Percentiles rank a stretch among this genome's conserved stretches.
Evolutionary conservation across 2,888 invertebrate species (phyloP).

Genomic region (Eupithecia centaureata): DNA sequence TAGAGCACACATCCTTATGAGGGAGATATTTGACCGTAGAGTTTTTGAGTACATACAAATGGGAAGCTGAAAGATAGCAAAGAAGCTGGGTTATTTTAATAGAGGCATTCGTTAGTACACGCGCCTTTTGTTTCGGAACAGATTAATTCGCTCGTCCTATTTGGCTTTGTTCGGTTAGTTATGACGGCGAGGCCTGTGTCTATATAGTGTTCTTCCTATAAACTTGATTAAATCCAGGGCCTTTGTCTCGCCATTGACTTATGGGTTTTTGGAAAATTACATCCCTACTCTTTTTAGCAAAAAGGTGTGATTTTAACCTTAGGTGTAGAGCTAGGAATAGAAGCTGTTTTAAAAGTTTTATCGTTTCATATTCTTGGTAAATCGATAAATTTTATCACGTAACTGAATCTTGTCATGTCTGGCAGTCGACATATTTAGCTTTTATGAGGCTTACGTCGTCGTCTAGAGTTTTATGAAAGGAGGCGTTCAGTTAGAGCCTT

Average conservation of each 20-base stretch:
- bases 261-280: background rate
- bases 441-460: constrained; percentile 45
- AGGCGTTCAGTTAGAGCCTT: constrained; percentile 55
- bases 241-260: constrained; percentile 8
- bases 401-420: constrained; percentile 30
- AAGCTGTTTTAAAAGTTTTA: background rate
- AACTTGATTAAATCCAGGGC: constrained; percentile 11
- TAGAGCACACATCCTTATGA: too few relatives aligned
- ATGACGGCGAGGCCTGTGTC: constrained; percentile 11
- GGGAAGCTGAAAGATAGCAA: constrained; percentile 25
- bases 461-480: constrained; percentile 55
- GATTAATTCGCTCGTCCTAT: constrained; percentile 35
- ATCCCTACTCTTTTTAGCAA: background rate
- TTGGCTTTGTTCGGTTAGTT: constrained; percentile 33
- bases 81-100: constrained; percentile 34
- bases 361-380: background rate
- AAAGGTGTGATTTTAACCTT: too few relatives aligned
- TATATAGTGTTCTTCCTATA: constrained; percentile 6
- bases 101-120: constrained; percentile 35
- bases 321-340: background rate
- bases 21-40: background rate
- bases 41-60: background rate
- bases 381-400: constrained; percentile 27
- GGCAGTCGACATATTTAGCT: constrained; percentile 41
- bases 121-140: constrained; percentile 37